Percentiles rank a stretch among this genome's conserved stretches.
Evolutionary conservation across 1,140 invertebrate genomes (phyloP).

Genomic region (Littorina saxatilis): DNA sequence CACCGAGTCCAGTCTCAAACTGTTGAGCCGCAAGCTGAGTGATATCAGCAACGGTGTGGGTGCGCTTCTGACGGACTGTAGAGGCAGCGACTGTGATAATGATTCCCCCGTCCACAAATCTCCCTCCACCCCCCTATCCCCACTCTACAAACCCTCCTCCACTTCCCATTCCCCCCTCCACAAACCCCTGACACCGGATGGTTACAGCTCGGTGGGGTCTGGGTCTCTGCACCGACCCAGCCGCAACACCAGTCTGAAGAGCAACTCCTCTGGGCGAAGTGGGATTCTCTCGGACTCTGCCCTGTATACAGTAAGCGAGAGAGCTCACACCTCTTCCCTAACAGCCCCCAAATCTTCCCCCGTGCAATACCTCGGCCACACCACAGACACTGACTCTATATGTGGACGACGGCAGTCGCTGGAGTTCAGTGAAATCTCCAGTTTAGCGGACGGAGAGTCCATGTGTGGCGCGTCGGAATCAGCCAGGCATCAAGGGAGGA

Average conservation of each 20-base stretch:
- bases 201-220: neutral
- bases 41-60: conserved; percentile 21
- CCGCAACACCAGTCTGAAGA: conserved; percentile 12
- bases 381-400: conserved; percentile 22
- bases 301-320: conserved; percentile 1
- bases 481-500: neutral
- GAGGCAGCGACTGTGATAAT: conserved; percentile 31
- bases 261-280: conserved; percentile 8
- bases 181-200: neutral
- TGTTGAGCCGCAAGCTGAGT: conserved; percentile 31
- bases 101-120: conserved; percentile 24
- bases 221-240: neutral
- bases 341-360: neutral
- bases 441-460: conserved; percentile 19
- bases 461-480: neutral
- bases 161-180: conserved; percentile 26
- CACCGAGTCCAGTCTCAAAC: conserved; percentile 23
- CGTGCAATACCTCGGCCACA: conserved; percentile 38
- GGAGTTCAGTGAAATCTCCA: conserved; percentile 41
- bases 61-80: conserved; percentile 7
- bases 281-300: neutral
- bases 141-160: conserved; percentile 20
- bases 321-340: neutral
- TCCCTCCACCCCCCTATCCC: conserved; percentile 12
- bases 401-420: conserved; percentile 37